These are phyloP conservation scores for Okamejei kenojei DNA, from an alignment of 2,797 vertebrate species.

Conservation along the genomic window DNA sequence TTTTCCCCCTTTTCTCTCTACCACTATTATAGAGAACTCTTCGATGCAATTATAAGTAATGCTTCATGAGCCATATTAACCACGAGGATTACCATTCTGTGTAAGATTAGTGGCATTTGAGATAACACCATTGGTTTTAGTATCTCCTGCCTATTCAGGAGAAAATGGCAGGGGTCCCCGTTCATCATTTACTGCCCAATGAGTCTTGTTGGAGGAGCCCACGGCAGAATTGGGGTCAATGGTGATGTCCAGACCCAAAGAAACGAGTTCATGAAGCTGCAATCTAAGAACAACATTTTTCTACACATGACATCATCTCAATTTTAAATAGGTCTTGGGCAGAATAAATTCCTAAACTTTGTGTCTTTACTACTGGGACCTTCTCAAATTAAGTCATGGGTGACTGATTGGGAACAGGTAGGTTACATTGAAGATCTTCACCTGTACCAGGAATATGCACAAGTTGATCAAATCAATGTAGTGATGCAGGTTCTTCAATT, in stretches of 20 bases:
- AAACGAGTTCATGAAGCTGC: background rate
- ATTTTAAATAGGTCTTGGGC: background rate
- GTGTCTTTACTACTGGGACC: background rate
- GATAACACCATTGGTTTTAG: background rate
- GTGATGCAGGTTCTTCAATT: background rate
- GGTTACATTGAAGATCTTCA: background rate
- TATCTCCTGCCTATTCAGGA: background rate
- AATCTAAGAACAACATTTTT: background rate
- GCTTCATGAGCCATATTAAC: background rate
- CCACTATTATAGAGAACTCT: background rate
- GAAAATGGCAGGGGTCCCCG: background rate
- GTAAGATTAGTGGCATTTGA: background rate
- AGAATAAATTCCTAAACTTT: background rate
- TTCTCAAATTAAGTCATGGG: background rate
- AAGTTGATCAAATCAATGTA: background rate
- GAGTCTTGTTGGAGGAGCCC: background rate
- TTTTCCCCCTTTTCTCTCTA: background rate
- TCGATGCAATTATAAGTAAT: background rate
- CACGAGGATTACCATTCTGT: background rate
- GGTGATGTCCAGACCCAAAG: background rate
- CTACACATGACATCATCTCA: background rate
- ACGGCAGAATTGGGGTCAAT: background rate
- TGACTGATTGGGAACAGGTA: background rate
- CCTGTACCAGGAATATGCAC: background rate
- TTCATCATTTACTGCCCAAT: background rate